Evolutionary conservation across 35 echinoderm and acorn worm genomes (phyloP).

Genomic region (Lytechinus variegatus): DNA sequence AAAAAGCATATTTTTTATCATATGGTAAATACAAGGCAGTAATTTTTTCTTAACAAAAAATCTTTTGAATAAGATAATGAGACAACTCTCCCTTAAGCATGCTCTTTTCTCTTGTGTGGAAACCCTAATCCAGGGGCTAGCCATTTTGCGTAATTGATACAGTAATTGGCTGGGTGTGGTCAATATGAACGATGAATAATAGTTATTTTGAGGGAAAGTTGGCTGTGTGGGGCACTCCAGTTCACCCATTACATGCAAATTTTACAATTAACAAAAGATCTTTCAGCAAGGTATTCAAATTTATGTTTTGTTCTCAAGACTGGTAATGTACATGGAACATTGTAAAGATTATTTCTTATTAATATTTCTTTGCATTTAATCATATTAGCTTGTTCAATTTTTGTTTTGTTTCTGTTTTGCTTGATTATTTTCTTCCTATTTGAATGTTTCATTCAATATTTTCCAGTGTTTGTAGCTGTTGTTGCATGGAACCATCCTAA

Average conservation of each 20-base stretch:
- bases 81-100: background rate
- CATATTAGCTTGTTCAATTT: background rate
- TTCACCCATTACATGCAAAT: background rate
- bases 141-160: background rate
- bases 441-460: background rate
- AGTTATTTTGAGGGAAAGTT: background rate
- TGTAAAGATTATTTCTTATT: background rate
- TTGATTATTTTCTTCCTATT: background rate
- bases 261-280: constrained; percentile 13
- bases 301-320: background rate
- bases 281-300: background rate
- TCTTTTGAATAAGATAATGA: background rate
- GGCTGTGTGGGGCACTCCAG: background rate
- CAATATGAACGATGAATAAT: constrained; percentile 13
- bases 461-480: background rate
- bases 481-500: background rate
- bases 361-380: background rate
- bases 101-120: background rate
- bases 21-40: background rate
- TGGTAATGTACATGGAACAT: background rate
- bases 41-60: background rate
- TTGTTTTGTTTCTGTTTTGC: background rate
- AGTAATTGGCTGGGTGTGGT: background rate
- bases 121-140: background rate
- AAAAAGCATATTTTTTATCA: too few species aligned